Conservation (phyloP, 2,888 invertebrate species). For the Brachypalpus laphriformis region DNA sequence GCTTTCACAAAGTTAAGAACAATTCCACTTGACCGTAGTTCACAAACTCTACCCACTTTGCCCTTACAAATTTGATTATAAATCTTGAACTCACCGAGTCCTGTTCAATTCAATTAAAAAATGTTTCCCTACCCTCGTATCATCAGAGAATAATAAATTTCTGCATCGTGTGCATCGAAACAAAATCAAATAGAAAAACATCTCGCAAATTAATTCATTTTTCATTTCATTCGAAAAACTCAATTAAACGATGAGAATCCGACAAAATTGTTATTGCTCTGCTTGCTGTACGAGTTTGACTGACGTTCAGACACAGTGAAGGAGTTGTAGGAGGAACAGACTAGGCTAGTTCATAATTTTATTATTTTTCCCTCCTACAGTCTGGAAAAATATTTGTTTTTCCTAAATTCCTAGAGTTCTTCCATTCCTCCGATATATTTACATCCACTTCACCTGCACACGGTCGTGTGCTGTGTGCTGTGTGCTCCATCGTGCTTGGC, state of each 20-base stretch:
- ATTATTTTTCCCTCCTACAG: constrained; percentile 47
- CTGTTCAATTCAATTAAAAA: constrained; percentile 38
- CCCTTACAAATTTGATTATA: constrained; percentile 57
- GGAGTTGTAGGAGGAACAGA: background rate
- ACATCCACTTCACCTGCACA: constrained; percentile 16
- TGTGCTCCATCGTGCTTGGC: constrained; percentile 25
- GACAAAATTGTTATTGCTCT: constrained; percentile 51
- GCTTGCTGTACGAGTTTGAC: background rate
- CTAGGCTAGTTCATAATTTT: constrained; percentile 53
- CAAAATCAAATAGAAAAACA: constrained; percentile 9
- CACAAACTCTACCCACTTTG: constrained; percentile 31
- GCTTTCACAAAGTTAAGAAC: background rate
- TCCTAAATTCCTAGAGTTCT: constrained; percentile 57
- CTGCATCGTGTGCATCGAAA: constrained; percentile 13
- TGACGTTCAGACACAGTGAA: background rate
- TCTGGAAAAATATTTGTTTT: constrained; percentile 71
- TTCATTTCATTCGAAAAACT: constrained; percentile 59
- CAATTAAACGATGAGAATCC: constrained; percentile 57
- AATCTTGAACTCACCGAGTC: constrained; percentile 3
- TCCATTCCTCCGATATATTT: constrained; percentile 9
- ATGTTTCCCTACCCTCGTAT: background rate
- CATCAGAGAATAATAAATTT: constrained; percentile 37
- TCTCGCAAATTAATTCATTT: constrained; percentile 56
- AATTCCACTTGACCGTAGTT: constrained; percentile 11
- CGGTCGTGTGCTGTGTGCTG: background rate